A percentile compares a stretch with the other conserved stretches of the same genome.
Conservation (phyloP, 1,140 invertebrate genomes). For the Hycleus phaleratus region DNA sequence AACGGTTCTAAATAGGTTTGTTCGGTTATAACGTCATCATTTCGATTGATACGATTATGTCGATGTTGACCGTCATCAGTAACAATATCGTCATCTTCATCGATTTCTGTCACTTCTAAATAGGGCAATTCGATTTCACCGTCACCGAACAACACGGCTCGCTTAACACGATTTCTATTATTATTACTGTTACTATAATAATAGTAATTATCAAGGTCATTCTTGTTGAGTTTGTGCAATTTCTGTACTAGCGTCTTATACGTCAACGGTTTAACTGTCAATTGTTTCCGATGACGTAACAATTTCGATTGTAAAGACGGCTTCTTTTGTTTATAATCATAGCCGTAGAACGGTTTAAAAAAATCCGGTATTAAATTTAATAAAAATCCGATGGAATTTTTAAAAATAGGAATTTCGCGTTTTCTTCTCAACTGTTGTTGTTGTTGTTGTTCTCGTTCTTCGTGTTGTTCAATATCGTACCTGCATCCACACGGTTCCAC, state of each 20-base stretch:
- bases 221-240: not conserved
- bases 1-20: not conserved
- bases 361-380: conserved; percentile 1
- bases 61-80: not conserved
- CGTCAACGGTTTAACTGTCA: not conserved
- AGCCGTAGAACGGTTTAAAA: not conserved
- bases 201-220: not conserved
- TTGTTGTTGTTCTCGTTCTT: no score
- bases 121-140: conserved; percentile 3
- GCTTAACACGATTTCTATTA: not conserved
- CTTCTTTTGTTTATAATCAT: not conserved
- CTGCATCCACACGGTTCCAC: not conserved
- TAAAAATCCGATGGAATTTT: conserved; percentile 1
- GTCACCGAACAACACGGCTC: not conserved
- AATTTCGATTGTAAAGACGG: not conserved
- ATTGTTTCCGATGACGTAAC: not conserved
- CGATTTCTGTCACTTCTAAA: not conserved
- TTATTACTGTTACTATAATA: not conserved
- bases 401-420: conserved; percentile 3
- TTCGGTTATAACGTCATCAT: not conserved
- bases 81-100: not conserved
- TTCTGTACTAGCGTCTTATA: conserved; percentile 4
- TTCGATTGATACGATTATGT: not conserved
- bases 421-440: not conserved
- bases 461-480: not conserved